phyloP scores from a whole-genome alignment of 2,797 vertebrate species.

The Tarsius wallacei region DNA sequence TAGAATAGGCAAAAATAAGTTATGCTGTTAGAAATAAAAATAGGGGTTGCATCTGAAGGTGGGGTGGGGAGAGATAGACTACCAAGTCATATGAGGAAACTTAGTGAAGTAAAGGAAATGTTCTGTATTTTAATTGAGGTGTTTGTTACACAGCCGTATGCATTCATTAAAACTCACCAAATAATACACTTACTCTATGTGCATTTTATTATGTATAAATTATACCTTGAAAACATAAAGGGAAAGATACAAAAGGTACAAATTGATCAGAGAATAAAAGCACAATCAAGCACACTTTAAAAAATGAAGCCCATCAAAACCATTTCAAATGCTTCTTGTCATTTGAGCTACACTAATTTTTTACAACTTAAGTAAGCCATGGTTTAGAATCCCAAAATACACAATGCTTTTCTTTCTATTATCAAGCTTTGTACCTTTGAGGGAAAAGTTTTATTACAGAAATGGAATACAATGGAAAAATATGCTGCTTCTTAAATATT shows the following conservation, averaged over 20 bases:
- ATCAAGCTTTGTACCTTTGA: background rate
- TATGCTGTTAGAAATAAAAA: background rate
- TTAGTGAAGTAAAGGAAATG: background rate
- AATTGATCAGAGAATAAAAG: background rate
- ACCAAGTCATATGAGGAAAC: background rate
- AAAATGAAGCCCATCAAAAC: background rate
- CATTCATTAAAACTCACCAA: background rate
- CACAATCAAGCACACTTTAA: background rate
- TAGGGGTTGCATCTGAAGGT: background rate
- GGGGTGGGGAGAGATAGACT: background rate
- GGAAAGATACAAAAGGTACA: background rate
- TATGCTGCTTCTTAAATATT: slow-evolving; percentile 51
- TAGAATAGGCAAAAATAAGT: background rate
- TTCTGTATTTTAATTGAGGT: background rate
- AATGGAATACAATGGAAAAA: slow-evolving; percentile 32
- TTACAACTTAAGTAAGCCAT: background rate
- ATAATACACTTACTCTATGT: background rate
- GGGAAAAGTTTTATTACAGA: slow-evolving; percentile 7
- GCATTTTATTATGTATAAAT: background rate
- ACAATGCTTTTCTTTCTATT: slow-evolving; percentile 35
- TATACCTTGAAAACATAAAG: slow-evolving; percentile 22
- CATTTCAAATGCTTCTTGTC: slow-evolving; percentile 4
- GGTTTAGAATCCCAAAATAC: slow-evolving; percentile 26
- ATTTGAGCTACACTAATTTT: background rate
- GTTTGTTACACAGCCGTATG: background rate